These are phyloP conservation scores for Orycteropus afer DNA, from an alignment of 2,113 vertebrate genomes.

Conservation along the genomic window DNA sequence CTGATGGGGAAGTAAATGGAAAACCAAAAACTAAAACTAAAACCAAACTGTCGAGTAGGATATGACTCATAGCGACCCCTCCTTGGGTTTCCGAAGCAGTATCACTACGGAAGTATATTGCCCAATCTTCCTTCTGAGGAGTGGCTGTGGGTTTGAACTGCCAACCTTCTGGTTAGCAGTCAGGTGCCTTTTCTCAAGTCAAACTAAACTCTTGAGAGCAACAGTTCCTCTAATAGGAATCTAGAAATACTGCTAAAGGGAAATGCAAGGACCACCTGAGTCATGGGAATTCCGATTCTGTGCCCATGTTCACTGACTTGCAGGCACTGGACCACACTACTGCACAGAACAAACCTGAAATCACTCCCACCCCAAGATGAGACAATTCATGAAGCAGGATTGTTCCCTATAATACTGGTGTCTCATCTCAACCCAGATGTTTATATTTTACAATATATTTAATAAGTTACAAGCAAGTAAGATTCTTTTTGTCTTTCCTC, in stretches of 20 bases:
- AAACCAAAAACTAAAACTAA: neutral
- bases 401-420: neutral
- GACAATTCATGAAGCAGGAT: too few species aligned
- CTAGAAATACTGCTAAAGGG: neutral
- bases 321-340: accelerated
- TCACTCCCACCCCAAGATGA: neutral
- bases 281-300: neutral
- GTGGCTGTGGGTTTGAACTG: too few species aligned
- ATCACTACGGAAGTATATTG: too few species aligned
- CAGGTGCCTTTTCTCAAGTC: neutral
- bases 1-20: neutral
- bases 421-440: neutral
- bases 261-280: neutral
- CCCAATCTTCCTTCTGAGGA: too few species aligned
- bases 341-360: neutral
- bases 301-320: accelerated
- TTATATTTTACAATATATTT: neutral
- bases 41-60: too few species aligned
- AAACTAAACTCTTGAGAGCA: neutral
- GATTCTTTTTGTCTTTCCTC: neutral
- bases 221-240: neutral
- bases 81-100: too few species aligned
- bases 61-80: too few species aligned
- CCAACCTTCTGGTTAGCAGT: too few species aligned
- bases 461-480: neutral